Base-by-base conservation (phyloP, 2,888 invertebrate species). In the Phragmatobia fuliginosa region DNA sequence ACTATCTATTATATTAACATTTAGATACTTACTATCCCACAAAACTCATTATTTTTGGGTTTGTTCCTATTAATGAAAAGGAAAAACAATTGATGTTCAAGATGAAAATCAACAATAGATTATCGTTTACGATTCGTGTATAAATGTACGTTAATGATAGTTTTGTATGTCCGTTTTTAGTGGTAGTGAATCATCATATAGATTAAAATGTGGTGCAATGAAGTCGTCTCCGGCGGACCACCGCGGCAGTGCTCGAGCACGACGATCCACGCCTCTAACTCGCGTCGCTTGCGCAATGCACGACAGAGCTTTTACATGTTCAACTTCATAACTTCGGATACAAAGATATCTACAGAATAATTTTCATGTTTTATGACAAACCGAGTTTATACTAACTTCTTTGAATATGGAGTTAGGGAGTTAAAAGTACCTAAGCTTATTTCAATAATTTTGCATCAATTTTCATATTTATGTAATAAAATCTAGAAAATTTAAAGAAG, bases 181-280 rank as follows among this genome's bases (percentile, higher is more conserved):
- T 76, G 77, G 74, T 70, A 74, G 73, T 81, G 80, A 81, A 80
- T 81, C 80, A 81, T 76, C 77, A 81, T 74, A 66, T 70, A 78
- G 77, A 76, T 79, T 76, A 83, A 82, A 78, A 82, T 79, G 73
- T 76, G 78, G 74, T 73, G 78, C 76, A 78, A 82, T 79, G 83
- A 77, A 81, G 82, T 79, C 79, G 79, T 83, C 80, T 78, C 66
- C 67, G 74, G 45, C 41, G 76, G 88, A 88, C 88, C 88, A 88
- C 88, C 88, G 76, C 75, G 83, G 71, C 74, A 70, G 80, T 68
- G 75, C 76, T 66, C 31, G 74, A 72, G 82, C 87, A 88, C 85
- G 88, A 88, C 72, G 81, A 33, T 87, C 84, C 88, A 88, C 88
- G 89, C 89, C 88, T 89, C 83, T 86, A 81, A 85, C 77, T 77